A percentile compares a stretch with the other conserved stretches of the same genome.
phyloP scores from a whole-genome alignment of 2,113 vertebrate genomes.

The Eubucco bourcierii region DNA sequence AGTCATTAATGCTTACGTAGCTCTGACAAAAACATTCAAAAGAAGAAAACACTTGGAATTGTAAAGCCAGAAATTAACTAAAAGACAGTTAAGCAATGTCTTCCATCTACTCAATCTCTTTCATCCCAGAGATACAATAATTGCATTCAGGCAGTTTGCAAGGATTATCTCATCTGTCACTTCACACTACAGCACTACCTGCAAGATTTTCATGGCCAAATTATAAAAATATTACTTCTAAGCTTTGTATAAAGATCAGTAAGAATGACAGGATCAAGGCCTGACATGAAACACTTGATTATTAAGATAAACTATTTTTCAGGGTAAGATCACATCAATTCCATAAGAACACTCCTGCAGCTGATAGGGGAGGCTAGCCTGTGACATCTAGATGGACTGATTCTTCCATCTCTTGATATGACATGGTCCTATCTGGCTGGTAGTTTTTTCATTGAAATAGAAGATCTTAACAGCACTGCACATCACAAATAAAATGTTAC shows the following conservation, averaged over 20 bases:
- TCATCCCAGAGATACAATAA: background rate
- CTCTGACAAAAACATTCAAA: background rate
- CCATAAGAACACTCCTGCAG: background rate
- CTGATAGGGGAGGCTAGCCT: background rate
- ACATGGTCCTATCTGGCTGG: background rate
- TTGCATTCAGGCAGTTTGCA: background rate
- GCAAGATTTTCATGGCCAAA: background rate
- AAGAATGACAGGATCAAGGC: slow-evolving; percentile 46
- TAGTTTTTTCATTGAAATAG: background rate
- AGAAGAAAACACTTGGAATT: background rate
- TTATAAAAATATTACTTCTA: background rate
- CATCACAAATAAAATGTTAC: background rate
- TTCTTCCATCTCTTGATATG: background rate
- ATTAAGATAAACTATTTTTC: background rate
- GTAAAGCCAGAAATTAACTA: background rate
- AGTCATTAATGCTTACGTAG: background rate
- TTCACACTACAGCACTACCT: background rate
- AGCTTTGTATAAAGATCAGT: background rate
- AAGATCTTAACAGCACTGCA: background rate
- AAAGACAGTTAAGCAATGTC: slow-evolving; percentile 20
- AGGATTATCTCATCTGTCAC: background rate
- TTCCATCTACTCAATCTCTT: background rate
- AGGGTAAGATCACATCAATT: background rate
- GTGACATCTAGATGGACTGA: background rate
- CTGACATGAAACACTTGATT: background rate